Evolutionary conservation across 2,797 vertebrate genomes (phyloP).

Genomic region (Picus viridis): DNA sequence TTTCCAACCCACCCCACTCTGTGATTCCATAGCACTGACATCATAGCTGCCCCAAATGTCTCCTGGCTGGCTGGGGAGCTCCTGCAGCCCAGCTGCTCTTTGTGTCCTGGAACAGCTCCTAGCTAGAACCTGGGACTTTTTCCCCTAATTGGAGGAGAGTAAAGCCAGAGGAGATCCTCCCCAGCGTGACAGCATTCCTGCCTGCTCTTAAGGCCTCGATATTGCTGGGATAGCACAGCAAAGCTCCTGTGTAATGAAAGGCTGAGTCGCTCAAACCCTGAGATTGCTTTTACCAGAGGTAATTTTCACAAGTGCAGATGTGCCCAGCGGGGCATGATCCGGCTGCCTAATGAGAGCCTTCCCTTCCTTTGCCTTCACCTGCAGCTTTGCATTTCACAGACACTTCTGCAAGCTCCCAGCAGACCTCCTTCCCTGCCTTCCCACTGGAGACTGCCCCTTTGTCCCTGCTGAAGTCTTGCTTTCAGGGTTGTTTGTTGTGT

Average conservation of each 20-base stretch:
- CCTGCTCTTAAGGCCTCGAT: neutral
- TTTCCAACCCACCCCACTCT: too few species aligned
- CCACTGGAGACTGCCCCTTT: neutral
- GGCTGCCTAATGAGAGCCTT: neutral
- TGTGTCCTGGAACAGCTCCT: neutral
- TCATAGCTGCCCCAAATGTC: neutral
- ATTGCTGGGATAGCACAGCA: neutral
- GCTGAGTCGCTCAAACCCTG: neutral
- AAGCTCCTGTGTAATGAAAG: neutral
- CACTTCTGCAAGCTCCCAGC: neutral
- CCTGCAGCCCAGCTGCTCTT: neutral
- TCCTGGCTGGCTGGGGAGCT: neutral
- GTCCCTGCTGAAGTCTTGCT: neutral
- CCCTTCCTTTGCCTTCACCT: neutral
- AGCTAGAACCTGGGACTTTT: rapidly evolving
- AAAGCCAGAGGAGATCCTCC: neutral
- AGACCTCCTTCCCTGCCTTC: neutral
- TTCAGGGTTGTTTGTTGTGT: neutral
- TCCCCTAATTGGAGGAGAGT: neutral
- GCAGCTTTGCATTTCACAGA: neutral
- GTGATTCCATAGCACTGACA: neutral
- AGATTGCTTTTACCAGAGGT: neutral
- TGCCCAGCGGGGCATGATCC: neutral
- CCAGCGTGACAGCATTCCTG: neutral
- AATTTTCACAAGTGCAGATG: neutral